phyloP scores from a whole-genome alignment of 1,140 invertebrate species.

The Ips nitidus region DNA sequence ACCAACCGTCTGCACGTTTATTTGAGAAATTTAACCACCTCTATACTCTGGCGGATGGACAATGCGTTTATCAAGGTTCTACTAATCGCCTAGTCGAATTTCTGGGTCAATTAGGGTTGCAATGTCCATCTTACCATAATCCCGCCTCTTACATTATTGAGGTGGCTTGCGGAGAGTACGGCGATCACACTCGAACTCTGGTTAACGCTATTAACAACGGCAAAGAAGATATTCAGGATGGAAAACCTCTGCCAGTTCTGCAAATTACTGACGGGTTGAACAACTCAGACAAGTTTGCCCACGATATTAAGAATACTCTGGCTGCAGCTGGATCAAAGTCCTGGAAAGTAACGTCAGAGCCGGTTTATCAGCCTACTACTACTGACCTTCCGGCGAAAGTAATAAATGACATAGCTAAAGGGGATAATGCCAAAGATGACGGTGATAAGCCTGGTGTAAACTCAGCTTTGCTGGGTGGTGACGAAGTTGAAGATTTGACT shows the following conservation, averaged over 20 bases:
- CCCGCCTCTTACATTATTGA: conserved; percentile 94
- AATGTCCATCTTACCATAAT: conserved; percentile 95
- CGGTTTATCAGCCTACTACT: conserved; percentile 22
- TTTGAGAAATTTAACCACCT: conserved; percentile 98
- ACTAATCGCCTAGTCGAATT: conserved; percentile 85
- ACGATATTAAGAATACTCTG: conserved; percentile 53
- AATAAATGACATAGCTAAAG: conserved; percentile 71
- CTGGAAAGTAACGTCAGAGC: conserved; percentile 20
- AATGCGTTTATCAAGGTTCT: conserved; percentile 91
- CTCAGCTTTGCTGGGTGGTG: conserved; percentile 68
- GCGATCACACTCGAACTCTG: conserved; percentile 82
- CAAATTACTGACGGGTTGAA: conserved; percentile 64
- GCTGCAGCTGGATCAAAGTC: conserved; percentile 64
- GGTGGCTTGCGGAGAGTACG: conserved; percentile 93
- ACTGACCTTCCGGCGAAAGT: conserved; percentile 54
- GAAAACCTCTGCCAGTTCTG: conserved; percentile 61
- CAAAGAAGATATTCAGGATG: conserved; percentile 71
- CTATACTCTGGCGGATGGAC: conserved; percentile 90
- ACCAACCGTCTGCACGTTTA: conserved; percentile 92
- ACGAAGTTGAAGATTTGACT: conserved; percentile 57
- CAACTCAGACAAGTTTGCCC: conserved; percentile 60
- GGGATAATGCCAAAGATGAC: conserved; percentile 49
- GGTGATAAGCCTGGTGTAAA: conserved; percentile 64
- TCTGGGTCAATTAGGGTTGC: conserved; percentile 74
- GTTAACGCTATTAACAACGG: conserved; percentile 78